Conservation (phyloP, 2,888 invertebrate species). For the Scaptomyza parva region DNA sequence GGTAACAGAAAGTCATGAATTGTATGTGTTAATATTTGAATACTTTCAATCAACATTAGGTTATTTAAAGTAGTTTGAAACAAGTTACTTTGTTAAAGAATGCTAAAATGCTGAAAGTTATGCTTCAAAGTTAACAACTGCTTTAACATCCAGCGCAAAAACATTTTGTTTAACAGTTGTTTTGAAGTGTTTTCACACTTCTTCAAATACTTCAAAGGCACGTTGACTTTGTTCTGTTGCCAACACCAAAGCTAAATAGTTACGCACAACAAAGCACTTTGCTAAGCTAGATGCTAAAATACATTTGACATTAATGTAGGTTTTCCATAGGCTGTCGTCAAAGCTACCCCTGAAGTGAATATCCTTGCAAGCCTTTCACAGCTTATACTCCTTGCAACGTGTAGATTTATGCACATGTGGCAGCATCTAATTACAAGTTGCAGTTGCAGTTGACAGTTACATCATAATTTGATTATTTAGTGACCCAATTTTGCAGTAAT, state of each 20-base stretch:
- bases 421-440: neutral
- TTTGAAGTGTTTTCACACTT: neutral
- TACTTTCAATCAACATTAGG: too few species aligned
- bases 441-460: constrained; percentile 1
- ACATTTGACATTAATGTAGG: neutral
- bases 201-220: neutral
- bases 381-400: neutral
- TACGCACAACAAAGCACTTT: too few species aligned
- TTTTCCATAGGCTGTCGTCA: too few species aligned
- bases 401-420: neutral
- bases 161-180: neutral
- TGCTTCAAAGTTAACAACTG: neutral
- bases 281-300: neutral
- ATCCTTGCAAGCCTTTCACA: neutral
- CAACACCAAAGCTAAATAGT: too few species aligned
- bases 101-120: neutral
- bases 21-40: too few species aligned
- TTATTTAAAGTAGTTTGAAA: too few species aligned
- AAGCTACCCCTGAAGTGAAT: too few species aligned
- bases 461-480: neutral
- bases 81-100: too few species aligned
- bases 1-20: too few species aligned
- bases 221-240: too few species aligned
- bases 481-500: neutral
- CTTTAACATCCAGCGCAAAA: neutral